A percentile compares a stretch with the other conserved stretches of the same genome.
phyloP scores from a whole-genome alignment of 1,140 invertebrate species.

The Nomia melanderi region DNA sequence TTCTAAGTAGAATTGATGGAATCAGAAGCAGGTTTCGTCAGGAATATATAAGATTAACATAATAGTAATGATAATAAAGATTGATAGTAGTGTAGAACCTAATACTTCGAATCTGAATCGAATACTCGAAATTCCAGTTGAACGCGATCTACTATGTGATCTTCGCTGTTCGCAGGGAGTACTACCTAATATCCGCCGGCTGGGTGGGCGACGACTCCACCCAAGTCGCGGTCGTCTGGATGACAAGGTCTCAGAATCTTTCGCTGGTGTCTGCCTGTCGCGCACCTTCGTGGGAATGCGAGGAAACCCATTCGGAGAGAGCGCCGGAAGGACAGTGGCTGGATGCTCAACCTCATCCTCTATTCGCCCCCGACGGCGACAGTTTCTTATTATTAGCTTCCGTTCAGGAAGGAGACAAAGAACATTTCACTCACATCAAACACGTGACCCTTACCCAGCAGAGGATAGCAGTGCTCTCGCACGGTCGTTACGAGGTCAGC shows the following conservation, averaged over 20 bases:
- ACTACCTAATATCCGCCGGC: slow-evolving; percentile 94
- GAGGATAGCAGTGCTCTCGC: slow-evolving; percentile 91
- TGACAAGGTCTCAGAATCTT: slow-evolving; percentile 94
- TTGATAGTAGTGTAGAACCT: no score
- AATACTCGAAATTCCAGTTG: not conserved
- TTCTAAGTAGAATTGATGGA: no score
- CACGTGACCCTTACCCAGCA: slow-evolving; percentile 91
- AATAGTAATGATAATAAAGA: no score
- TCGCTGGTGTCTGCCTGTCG: slow-evolving; percentile 90
- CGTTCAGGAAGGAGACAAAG: slow-evolving; percentile 89
- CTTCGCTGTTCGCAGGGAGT: slow-evolving; percentile 85
- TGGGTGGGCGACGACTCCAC: slow-evolving; percentile 90
- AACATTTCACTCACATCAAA: slow-evolving; percentile 94
- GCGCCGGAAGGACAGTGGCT: slow-evolving; percentile 91
- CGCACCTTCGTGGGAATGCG: slow-evolving; percentile 89
- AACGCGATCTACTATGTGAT: not conserved
- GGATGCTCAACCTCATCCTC: slow-evolving; percentile 90
- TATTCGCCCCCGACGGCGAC: slow-evolving; percentile 91
- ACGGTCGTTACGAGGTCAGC: slow-evolving; percentile 91
- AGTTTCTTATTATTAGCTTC: slow-evolving; percentile 92
- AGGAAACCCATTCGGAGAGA: slow-evolving; percentile 90
- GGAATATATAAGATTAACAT: no score
- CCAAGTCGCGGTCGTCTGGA: slow-evolving; percentile 92
- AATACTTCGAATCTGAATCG: no score
- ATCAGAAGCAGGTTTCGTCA: no score